Evolutionary conservation across 2,888 invertebrate genomes (phyloP).

Genomic region (Pheosia gnoma): DNA sequence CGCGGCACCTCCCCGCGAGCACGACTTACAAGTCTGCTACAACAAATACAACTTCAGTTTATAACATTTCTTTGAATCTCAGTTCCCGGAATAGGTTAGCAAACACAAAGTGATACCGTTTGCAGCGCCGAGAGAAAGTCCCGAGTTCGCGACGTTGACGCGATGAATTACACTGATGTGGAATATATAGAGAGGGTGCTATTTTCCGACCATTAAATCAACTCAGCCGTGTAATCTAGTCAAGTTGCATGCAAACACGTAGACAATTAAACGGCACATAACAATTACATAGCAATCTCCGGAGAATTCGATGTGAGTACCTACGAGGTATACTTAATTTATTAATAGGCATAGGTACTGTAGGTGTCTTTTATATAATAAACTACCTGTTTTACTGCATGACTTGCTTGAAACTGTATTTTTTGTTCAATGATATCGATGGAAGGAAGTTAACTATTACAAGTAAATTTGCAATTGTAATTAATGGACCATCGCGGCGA

Average conservation of each 20-base stretch:
- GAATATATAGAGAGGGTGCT: constrained; percentile 31
- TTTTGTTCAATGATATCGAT: constrained; percentile 16
- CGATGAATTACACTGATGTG: constrained; percentile 5
- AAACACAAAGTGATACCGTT: background rate
- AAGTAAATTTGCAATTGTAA: constrained; percentile 41
- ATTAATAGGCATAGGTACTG: too few species aligned
- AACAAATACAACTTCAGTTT: constrained; percentile 63
- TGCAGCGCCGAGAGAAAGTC: constrained; percentile 1
- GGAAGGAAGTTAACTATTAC: constrained; percentile 18
- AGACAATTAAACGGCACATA: background rate
- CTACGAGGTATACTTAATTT: background rate
- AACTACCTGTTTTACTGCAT: background rate
- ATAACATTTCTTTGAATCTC: constrained; percentile 53
- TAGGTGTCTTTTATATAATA: too few species aligned
- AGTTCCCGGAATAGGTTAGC: constrained; percentile 9
- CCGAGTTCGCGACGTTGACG: constrained; percentile 1
- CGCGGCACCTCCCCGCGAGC: constrained; percentile 70
- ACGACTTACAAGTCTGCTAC: constrained; percentile 63
- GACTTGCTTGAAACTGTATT: background rate
- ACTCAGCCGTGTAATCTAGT: constrained; percentile 21
- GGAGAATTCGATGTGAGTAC: background rate
- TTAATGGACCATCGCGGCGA: constrained; percentile 42
- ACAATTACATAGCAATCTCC: background rate
- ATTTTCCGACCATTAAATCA: constrained; percentile 52
- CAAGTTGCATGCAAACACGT: constrained; percentile 5